A percentile compares a stretch with the other conserved stretches of the same genome.
phyloP scores from a whole-genome alignment of 2,888 invertebrate genomes.

The Micoletzkya japonica region DNA sequence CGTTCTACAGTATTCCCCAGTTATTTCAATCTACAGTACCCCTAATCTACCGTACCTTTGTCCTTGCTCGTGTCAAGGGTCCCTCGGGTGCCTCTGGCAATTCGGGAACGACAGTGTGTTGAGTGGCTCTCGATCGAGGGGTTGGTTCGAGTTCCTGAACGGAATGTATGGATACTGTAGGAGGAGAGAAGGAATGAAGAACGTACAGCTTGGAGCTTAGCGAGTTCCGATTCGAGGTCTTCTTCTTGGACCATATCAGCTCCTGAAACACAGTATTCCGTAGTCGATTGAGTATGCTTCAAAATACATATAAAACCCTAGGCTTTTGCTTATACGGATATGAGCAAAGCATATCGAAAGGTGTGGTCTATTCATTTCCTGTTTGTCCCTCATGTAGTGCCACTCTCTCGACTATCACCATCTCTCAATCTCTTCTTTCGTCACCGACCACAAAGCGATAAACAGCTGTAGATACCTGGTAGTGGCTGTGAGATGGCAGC shows the following conservation, averaged over 20 bases:
- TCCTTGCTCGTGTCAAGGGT: constrained; percentile 19
- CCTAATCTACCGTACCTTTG: too few relatives aligned
- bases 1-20: too few relatives aligned
- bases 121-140: not conserved
- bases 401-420: not conserved
- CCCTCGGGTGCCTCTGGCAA: constrained; percentile 17
- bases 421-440: not conserved
- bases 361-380: too few relatives aligned
- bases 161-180: not conserved
- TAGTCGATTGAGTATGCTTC: not conserved
- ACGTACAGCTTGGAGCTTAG: constrained; percentile 41
- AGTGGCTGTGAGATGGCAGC: constrained; percentile 45
- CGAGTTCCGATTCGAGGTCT: constrained; percentile 43
- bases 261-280: not conserved
- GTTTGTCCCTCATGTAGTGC: not conserved
- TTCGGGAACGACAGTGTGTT: not conserved
- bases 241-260: constrained; percentile 42
- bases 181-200: not conserved
- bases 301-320: not conserved
- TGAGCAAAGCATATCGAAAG: not conserved
- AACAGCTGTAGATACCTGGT: not conserved
- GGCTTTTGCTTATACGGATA: not conserved
- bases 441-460: not conserved
- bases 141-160: constrained; percentile 1
- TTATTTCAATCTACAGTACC: too few relatives aligned